Evolutionary conservation across 1,140 invertebrate species (phyloP).

Genomic region (Trachelipus rathkii): DNA sequence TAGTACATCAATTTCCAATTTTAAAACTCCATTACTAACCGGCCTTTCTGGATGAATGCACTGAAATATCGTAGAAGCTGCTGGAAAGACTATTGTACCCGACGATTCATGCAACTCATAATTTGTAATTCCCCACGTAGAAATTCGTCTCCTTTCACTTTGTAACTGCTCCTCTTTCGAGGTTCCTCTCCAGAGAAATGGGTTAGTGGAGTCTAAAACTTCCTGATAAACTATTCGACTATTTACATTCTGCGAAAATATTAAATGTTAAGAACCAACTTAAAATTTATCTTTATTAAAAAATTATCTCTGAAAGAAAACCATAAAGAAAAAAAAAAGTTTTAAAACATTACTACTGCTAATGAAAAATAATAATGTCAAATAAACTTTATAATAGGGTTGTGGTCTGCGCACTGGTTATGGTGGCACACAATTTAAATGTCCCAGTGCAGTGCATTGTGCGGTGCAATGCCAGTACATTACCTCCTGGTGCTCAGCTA

Average conservation of each 20-base stretch:
- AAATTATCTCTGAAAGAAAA: no score
- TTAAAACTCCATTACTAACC: slow-evolving; percentile 50
- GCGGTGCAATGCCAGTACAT: no score
- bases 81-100: slow-evolving; percentile 84
- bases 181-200: slow-evolving; percentile 45
- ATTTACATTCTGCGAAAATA: slow-evolving; percentile 31
- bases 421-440: no score
- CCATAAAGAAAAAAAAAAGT: no score
- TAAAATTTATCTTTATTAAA: no score
- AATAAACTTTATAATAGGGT: no score
- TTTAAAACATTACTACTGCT: no score
- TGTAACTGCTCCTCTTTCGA: slow-evolving; percentile 83
- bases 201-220: slow-evolving; percentile 36
- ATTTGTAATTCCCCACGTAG: slow-evolving; percentile 88
- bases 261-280: no score
- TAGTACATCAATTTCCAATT: neutral
- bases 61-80: slow-evolving; percentile 75
- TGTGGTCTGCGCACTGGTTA: no score
- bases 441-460: no score
- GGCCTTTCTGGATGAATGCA: slow-evolving; percentile 68
- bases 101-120: slow-evolving; percentile 78
- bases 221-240: slow-evolving; percentile 37
- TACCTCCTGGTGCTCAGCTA: no score
- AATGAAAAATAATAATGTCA: no score
- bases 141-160: slow-evolving; percentile 81